Percentiles rank a stretch among this genome's conserved stretches.
Evolutionary conservation across 2,797 vertebrate species (phyloP).

Genomic region (Linurgus olivaceus): DNA sequence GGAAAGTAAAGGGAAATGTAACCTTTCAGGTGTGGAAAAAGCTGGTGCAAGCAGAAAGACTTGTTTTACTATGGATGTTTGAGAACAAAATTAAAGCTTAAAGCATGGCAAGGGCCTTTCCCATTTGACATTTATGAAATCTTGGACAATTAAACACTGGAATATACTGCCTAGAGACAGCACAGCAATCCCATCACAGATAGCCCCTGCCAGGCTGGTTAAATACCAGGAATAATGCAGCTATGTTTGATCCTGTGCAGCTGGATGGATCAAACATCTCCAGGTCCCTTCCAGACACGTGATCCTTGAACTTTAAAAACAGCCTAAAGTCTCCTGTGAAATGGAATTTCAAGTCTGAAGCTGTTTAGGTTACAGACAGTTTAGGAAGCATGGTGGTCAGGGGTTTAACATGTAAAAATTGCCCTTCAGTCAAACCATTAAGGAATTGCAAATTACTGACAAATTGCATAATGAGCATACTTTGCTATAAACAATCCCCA

Average conservation of each 20-base stretch:
- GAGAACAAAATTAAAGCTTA: not conserved
- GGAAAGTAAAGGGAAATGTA: not conserved
- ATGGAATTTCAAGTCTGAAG: not conserved
- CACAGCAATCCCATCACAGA: not conserved
- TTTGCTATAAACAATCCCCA: not conserved
- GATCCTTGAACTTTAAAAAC: not conserved
- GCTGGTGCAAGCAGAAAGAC: not conserved
- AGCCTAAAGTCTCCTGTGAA: not conserved
- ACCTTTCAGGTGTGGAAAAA: not conserved
- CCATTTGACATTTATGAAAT: not conserved
- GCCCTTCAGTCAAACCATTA: not conserved
- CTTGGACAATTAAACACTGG: not conserved
- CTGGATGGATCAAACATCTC: not conserved
- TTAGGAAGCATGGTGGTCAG: not conserved
- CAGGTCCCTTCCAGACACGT: not conserved
- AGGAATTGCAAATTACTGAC: not conserved
- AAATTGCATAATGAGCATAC: not conserved
- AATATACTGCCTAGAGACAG: not conserved
- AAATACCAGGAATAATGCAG: not conserved
- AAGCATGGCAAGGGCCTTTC: not conserved
- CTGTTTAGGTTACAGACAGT: not conserved
- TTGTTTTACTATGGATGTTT: fast-evolving
- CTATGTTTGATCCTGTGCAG: not conserved
- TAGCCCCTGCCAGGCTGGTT: not conserved
- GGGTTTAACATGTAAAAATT: not conserved